Percentiles rank a stretch among this genome's conserved stretches.
phyloP scores from a whole-genome alignment of 2,888 invertebrate species.

The Sesamia inferens region DNA sequence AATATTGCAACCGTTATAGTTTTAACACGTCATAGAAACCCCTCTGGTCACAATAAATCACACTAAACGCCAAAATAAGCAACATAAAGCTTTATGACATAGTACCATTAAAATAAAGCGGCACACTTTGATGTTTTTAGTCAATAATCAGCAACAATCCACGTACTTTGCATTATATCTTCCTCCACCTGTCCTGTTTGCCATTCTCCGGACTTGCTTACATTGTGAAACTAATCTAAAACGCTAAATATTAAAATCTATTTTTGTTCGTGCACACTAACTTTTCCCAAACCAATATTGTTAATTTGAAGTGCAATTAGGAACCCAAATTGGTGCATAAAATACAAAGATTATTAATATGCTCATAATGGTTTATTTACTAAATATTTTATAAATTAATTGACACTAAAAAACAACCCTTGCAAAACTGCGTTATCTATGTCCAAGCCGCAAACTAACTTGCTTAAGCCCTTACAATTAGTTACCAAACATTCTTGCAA shows the following conservation, averaged over 20 bases:
- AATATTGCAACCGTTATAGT: too few relatives aligned
- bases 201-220: conserved; percentile 6
- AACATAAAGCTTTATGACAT: conserved; percentile 21
- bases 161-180: conserved; percentile 43
- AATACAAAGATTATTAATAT: conserved; percentile 34
- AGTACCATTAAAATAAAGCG: conserved; percentile 30
- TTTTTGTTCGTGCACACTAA: conserved; percentile 29
- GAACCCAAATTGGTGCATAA: conserved; percentile 15
- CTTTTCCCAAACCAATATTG: conserved; percentile 33
- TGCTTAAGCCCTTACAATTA: conserved; percentile 51
- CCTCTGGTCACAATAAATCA: neutral
- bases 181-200: conserved; percentile 25
- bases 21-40: too few relatives aligned
- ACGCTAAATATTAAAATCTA: neutral
- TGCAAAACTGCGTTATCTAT: conserved; percentile 15
- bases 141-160: conserved; percentile 20
- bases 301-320: conserved; percentile 40
- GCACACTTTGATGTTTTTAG: conserved; percentile 14
- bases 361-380: conserved; percentile 25
- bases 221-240: conserved; percentile 13
- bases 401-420: conserved; percentile 1
- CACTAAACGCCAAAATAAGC: conserved; percentile 23
- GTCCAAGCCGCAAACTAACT: conserved; percentile 20
- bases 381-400: conserved; percentile 7
- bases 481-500: conserved; percentile 40